These are phyloP conservation scores for Daboia siamensis DNA, from an alignment of 2,113 vertebrate genomes.

Conservation along the genomic window DNA sequence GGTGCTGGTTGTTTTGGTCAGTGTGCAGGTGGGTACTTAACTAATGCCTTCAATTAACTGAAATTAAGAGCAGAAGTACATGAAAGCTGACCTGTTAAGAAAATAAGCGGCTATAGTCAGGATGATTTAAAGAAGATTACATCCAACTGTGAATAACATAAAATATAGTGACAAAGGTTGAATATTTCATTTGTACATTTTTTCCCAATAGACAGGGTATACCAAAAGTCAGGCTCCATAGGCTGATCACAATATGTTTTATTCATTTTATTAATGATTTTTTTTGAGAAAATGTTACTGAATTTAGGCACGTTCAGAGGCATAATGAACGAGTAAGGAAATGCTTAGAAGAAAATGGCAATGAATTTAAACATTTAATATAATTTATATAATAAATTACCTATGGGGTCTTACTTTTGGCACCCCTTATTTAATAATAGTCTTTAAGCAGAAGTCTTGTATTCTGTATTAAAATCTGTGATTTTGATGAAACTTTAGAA, in stretches of 20 bases:
- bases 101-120: background rate
- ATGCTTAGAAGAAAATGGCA: background rate
- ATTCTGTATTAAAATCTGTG: background rate
- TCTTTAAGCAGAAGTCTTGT: background rate
- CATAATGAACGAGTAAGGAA: background rate
- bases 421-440: background rate
- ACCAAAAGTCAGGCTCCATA: background rate
- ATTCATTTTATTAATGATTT: background rate
- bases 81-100: background rate
- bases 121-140: background rate
- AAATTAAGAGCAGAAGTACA: background rate
- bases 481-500: background rate
- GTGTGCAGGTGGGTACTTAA: background rate
- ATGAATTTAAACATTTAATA: background rate
- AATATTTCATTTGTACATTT: background rate
- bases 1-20: background rate
- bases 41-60: background rate
- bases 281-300: background rate
- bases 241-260: background rate
- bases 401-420: background rate
- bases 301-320: background rate
- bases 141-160: background rate
- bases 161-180: background rate
- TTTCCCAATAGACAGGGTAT: background rate
- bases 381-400: background rate